Percentiles rank a stretch among this genome's conserved stretches.
Conservation (phyloP, 2,888 invertebrate genomes). For the Sepiola atlantica region DNA sequence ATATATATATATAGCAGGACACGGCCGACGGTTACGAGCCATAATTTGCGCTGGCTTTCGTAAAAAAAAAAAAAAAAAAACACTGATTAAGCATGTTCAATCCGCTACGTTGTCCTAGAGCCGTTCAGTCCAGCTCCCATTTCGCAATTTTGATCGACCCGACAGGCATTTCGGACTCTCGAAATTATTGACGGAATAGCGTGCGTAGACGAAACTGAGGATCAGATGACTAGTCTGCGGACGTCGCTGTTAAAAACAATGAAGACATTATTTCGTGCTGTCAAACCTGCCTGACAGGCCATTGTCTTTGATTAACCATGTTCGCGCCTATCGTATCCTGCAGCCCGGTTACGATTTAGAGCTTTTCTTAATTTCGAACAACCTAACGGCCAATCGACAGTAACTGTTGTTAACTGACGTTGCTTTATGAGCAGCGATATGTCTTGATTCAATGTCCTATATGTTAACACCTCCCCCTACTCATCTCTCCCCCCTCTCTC, state of each 20-base stretch:
- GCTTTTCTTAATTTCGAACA: background rate
- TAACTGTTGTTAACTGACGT: background rate
- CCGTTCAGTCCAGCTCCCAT: too few relatives aligned
- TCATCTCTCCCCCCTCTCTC: background rate
- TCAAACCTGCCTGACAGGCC: slow-evolving; percentile 2
- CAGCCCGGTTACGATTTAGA: background rate
- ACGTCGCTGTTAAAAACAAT: background rate
- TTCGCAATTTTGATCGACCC: slow-evolving; percentile 32
- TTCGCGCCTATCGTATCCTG: background rate
- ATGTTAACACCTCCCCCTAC: background rate
- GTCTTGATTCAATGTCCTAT: background rate
- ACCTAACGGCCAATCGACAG: background rate
- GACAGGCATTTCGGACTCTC: slow-evolving; percentile 32
- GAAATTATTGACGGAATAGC: slow-evolving; percentile 32
- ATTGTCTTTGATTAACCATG: slow-evolving; percentile 32
- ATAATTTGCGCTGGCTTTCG: slow-evolving; percentile 16
- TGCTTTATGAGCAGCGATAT: background rate
- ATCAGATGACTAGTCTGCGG: slow-evolving; percentile 9
- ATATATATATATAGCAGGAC: background rate
- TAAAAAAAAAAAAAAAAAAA: background rate
- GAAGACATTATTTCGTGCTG: background rate
- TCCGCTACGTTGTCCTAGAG: background rate
- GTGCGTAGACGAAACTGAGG: background rate
- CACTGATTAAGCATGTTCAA: slow-evolving; percentile 11
- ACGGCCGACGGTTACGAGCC: background rate